Evolutionary conservation across 2,797 vertebrate genomes (phyloP).

Genomic region (Gobionotothen gibberifrons): DNA sequence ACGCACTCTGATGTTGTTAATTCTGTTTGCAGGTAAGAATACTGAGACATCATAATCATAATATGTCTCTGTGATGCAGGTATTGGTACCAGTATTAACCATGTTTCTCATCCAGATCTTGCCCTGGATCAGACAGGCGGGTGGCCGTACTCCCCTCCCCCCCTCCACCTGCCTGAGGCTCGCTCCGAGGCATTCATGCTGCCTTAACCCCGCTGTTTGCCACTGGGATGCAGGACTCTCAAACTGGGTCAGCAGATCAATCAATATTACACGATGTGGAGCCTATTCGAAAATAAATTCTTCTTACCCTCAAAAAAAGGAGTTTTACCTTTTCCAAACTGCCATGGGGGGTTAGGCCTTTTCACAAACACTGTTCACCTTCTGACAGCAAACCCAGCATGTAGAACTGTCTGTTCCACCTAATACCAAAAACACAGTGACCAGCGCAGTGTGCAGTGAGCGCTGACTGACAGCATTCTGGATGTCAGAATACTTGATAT

Average conservation of each 20-base stretch:
- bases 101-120: slow-evolving; percentile 29
- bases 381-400: slow-evolving; percentile 37
- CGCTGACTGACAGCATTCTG: background rate
- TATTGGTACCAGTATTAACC: slow-evolving; percentile 27
- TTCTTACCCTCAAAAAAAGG: slow-evolving; percentile 53
- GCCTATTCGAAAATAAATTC: slow-evolving; percentile 69
- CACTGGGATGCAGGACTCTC: slow-evolving; percentile 48
- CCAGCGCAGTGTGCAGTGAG: background rate
- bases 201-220: slow-evolving; percentile 60
- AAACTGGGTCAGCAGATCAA: slow-evolving; percentile 68
- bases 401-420: slow-evolving; percentile 6
- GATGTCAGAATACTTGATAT: background rate
- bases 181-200: slow-evolving; percentile 63
- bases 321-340: slow-evolving; percentile 35
- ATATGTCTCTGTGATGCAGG: slow-evolving; percentile 12
- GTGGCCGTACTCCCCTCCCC: slow-evolving; percentile 24
- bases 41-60: background rate
- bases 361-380: slow-evolving; percentile 5
- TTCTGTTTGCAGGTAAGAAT: background rate
- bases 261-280: slow-evolving; percentile 67
- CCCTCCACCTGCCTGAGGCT: slow-evolving; percentile 55
- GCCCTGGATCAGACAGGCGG: slow-evolving; percentile 40
- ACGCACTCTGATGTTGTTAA: slow-evolving; percentile 1
- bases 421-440: slow-evolving; percentile 4
- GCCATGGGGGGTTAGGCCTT: background rate